Conservation (phyloP, 1,140 invertebrate genomes). For the Trichogramma pretiosum region DNA sequence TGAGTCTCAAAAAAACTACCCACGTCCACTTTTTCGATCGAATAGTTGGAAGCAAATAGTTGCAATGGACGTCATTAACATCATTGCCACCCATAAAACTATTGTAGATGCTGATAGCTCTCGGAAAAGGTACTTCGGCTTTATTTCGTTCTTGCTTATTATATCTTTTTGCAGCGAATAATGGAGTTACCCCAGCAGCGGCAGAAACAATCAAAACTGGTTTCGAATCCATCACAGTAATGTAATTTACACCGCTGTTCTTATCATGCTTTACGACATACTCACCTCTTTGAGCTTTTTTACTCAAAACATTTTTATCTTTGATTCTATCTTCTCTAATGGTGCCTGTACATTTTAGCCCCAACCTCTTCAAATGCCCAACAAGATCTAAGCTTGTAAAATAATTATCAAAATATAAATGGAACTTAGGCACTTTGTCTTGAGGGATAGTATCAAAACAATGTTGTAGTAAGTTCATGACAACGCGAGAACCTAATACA, state of each 20-base stretch:
- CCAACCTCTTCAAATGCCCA: constrained; percentile 14
- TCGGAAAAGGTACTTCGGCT: constrained; percentile 4
- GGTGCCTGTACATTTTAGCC: constrained; percentile 13
- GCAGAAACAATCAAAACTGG: constrained; percentile 13
- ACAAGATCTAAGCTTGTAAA: constrained; percentile 5
- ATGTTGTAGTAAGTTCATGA: constrained; percentile 14
- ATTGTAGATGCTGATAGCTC: constrained; percentile 12
- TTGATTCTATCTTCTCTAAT: constrained; percentile 10
- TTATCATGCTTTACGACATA: constrained; percentile 8
- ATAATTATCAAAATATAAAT: constrained; percentile 18
- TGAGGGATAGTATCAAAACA: too few species aligned
- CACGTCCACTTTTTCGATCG: constrained; percentile 19
- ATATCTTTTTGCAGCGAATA: not conserved
- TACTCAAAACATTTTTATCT: not conserved
- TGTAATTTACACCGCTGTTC: constrained; percentile 15
- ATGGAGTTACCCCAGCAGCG: constrained; percentile 8
- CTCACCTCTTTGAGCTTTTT: constrained; percentile 1
- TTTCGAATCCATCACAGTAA: constrained; percentile 18
- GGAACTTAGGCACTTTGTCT: constrained; percentile 12
- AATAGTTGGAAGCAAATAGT: constrained; percentile 6
- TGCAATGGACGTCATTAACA: constrained; percentile 13
- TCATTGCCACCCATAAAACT: constrained; percentile 16
- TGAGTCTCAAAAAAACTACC: constrained; percentile 4
- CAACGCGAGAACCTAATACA: constrained; percentile 18
- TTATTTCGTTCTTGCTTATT: constrained; percentile 1